These are phyloP conservation scores for Lepilemur ruficaudatus DNA, from an alignment of 2,797 vertebrate species.

Conservation along the genomic window DNA sequence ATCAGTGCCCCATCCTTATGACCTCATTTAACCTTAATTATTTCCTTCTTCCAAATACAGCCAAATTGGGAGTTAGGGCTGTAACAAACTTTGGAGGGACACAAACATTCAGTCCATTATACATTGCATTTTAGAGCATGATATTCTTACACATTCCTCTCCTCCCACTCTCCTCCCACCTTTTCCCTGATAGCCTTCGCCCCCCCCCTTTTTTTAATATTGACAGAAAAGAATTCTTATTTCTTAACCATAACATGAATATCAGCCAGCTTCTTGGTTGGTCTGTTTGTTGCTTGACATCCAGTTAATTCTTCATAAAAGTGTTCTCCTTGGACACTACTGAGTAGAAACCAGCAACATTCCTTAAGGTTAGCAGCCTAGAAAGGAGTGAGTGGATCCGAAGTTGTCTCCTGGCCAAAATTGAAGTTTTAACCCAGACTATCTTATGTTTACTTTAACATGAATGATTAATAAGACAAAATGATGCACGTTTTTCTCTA, in stretches of 20 bases:
- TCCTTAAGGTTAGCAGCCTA: background rate
- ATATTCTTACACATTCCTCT: background rate
- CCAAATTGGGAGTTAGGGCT: background rate
- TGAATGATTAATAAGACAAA: background rate
- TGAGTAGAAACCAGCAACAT: background rate
- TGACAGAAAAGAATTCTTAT: background rate
- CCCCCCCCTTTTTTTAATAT: no score
- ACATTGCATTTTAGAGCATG: background rate
- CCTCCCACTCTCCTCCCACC: background rate
- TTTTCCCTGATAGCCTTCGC: background rate
- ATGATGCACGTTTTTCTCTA: background rate
- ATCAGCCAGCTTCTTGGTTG: background rate
- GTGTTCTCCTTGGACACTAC: background rate
- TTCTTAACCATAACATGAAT: background rate
- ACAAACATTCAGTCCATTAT: background rate
- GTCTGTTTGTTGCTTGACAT: background rate
- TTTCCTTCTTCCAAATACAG: background rate
- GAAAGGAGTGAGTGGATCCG: background rate
- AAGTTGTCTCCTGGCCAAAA: background rate
- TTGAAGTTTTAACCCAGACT: background rate
- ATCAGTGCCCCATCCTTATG: background rate
- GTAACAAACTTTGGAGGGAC: background rate
- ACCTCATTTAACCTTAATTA: background rate
- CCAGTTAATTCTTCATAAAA: background rate
- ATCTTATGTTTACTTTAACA: background rate